These are phyloP conservation scores for Cygnus olor DNA, from an alignment of 2,797 vertebrate genomes.

Conservation along the genomic window DNA sequence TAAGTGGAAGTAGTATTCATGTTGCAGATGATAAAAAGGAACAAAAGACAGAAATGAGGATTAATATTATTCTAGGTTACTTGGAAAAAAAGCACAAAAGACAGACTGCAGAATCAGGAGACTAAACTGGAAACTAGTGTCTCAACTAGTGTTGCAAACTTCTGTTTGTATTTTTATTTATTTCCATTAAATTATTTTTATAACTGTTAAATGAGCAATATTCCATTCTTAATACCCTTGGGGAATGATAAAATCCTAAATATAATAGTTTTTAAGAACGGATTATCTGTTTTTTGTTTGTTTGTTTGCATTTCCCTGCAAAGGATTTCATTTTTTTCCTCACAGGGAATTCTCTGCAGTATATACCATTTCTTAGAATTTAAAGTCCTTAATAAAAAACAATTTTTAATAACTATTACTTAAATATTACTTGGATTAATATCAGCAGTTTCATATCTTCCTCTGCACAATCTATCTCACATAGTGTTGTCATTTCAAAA, in stretches of 20 bases:
- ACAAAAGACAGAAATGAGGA: not conserved
- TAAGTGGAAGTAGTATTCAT: not conserved
- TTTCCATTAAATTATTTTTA: not conserved
- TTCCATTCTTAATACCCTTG: not conserved
- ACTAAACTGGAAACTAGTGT: not conserved
- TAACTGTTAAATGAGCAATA: not conserved
- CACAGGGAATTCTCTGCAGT: not conserved
- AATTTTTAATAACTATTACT: not conserved
- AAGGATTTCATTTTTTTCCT: not conserved
- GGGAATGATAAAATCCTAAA: not conserved
- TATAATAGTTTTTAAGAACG: not conserved
- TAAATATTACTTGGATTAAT: not conserved
- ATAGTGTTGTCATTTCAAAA: not conserved
- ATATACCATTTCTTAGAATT: not conserved
- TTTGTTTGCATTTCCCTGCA: no score
- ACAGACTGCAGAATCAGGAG: not conserved
- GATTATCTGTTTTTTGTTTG: not conserved
- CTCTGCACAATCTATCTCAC: not conserved
- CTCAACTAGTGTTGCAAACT: no score
- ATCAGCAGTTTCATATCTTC: not conserved
- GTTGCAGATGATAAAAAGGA: not conserved
- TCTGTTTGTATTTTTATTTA: not conserved
- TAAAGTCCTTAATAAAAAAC: not conserved
- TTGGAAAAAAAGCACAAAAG: not conserved
- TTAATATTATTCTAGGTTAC: not conserved